A percentile compares a stretch with the other conserved stretches of the same genome.
Conservation (phyloP, 2,888 invertebrate species). For the Strigamia transsilvanica region DNA sequence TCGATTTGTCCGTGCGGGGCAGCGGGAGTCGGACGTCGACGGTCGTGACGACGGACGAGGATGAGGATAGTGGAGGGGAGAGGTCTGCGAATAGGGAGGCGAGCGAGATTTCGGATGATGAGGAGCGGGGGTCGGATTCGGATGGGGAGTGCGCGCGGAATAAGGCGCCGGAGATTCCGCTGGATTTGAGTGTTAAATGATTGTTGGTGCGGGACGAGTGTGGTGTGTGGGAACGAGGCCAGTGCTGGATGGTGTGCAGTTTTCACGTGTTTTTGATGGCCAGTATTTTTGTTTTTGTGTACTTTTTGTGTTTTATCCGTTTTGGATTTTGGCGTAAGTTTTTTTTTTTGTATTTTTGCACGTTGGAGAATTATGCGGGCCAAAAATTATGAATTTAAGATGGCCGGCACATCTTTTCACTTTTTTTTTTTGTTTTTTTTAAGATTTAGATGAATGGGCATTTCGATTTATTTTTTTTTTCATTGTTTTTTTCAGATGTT, state of each 20-base stretch:
- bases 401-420: slow-evolving; percentile 20
- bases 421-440: slow-evolving; percentile 1
- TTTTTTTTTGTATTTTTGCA: not conserved
- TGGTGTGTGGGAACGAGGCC: slow-evolving; percentile 5
- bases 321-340: not conserved
- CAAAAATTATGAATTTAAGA: slow-evolving; percentile 27
- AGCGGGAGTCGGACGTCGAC: not conserved
- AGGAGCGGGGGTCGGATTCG: not conserved
- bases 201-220: not conserved
- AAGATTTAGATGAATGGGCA: not conserved
- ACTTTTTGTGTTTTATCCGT: not conserved
- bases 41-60: not conserved
- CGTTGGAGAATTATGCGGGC: not conserved
- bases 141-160: not conserved
- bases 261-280: slow-evolving; percentile 6
- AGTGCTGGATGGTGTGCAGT: not conserved
- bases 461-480: not conserved
- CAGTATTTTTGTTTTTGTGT: not conserved
- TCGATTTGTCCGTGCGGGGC: slow-evolving; percentile 60
- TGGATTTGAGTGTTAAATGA: slow-evolving; percentile 15
- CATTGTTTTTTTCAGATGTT: not conserved
- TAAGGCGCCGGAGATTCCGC: slow-evolving; percentile 5
- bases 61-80: not conserved
- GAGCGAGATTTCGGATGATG: not conserved
- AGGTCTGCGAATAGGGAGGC: not conserved